These are phyloP conservation scores for Pygoscelis antarcticus DNA, from an alignment of 2,113 vertebrate species.

Conservation along the genomic window DNA sequence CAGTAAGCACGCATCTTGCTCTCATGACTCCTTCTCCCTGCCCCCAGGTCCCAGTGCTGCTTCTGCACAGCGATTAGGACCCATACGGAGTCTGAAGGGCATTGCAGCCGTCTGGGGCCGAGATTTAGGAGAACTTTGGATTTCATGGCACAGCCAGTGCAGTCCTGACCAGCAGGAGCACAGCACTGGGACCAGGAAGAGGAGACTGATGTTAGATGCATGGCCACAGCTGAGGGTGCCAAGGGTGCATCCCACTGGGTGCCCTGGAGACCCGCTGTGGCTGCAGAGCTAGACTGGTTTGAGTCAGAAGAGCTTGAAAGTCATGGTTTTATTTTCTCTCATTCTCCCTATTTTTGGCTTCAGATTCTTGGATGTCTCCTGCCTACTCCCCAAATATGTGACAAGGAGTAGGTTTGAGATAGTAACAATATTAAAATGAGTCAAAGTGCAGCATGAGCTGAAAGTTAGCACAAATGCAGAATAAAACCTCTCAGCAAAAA, in stretches of 20 bases:
- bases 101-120: not conserved
- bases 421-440: slow-evolving; percentile 62
- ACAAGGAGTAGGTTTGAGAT: slow-evolving; percentile 60
- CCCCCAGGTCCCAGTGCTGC: fast-evolving
- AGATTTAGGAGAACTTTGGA: not conserved
- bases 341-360: slow-evolving; percentile 32
- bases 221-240: fast-evolving
- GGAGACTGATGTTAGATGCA: fast-evolving
- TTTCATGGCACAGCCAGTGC: not conserved
- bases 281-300: not conserved
- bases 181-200: not conserved
- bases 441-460: slow-evolving; percentile 10
- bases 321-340: not conserved
- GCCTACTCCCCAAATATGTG: slow-evolving; percentile 22
- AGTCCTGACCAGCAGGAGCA: not conserved
- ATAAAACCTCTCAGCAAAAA: not conserved
- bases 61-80: fast-evolving
- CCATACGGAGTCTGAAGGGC: not conserved
- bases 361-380: slow-evolving; percentile 40
- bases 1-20: fast-evolving
- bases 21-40: not conserved
- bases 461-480: not conserved
- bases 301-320: slow-evolving; percentile 9
- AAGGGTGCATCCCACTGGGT: not conserved
- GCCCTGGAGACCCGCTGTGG: not conserved